Evolutionary conservation across 1,140 invertebrate genomes (phyloP).

Genomic region (Goniozus legneri): DNA sequence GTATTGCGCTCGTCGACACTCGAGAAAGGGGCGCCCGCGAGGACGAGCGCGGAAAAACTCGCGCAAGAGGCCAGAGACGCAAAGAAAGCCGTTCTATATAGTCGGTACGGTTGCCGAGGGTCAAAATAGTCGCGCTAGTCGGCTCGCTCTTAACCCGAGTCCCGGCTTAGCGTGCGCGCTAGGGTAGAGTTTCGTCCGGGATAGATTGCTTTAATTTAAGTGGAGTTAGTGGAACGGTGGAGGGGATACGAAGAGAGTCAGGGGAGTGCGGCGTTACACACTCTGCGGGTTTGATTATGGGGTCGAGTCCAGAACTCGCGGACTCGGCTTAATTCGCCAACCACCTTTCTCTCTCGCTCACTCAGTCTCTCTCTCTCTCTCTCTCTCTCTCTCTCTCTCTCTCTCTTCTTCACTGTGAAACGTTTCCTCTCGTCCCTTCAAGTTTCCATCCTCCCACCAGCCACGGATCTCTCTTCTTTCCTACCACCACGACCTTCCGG

Average conservation of each 20-base stretch:
- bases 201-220: slow-evolving; percentile 51
- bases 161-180: slow-evolving; percentile 42
- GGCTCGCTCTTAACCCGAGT: slow-evolving; percentile 43
- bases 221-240: slow-evolving; percentile 47
- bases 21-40: no score
- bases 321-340: slow-evolving; percentile 34
- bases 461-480: not conserved
- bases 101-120: no score
- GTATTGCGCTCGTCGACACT: no score
- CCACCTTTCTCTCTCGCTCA: slow-evolving; percentile 1
- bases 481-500: not conserved
- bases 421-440: not conserved
- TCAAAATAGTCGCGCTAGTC: no score
- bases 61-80: no score
- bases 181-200: slow-evolving; percentile 44
- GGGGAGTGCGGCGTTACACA: slow-evolving; percentile 30
- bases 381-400: slow-evolving; percentile 10
- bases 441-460: not conserved
- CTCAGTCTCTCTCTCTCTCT: not conserved
- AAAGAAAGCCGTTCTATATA: no score
- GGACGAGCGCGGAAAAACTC: no score
- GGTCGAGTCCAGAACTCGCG: slow-evolving; percentile 28
- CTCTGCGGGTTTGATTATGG: slow-evolving; percentile 37
- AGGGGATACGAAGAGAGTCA: no score
- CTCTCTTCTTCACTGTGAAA: slow-evolving; percentile 9